Conservation (phyloP, 1,140 invertebrate species). For the Gryon sp. region DNA sequence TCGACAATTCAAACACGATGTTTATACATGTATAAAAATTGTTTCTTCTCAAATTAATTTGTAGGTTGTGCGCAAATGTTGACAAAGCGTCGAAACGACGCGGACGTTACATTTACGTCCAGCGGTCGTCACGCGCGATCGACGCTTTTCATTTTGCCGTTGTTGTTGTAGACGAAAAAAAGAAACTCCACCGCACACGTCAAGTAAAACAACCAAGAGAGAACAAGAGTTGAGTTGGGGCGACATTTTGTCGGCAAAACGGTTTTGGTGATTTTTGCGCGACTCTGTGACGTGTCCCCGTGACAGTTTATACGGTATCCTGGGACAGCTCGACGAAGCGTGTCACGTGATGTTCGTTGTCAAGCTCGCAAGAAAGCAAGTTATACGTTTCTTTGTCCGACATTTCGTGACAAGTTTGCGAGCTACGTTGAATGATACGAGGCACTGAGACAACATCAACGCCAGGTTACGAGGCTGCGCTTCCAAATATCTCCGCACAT, state of each 20-base stretch:
- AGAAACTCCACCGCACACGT: conserved; percentile 27
- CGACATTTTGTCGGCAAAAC: conserved; percentile 30
- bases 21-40: too few relatives aligned
- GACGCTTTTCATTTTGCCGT: conserved; percentile 43
- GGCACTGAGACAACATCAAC: conserved; percentile 20
- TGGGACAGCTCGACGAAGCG: conserved; percentile 36
- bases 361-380: conserved; percentile 36
- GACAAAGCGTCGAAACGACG: conserved; percentile 16
- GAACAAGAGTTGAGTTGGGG: conserved; percentile 6
- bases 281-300: conserved; percentile 20
- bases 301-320: conserved; percentile 39
- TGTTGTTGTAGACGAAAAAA: conserved; percentile 14
- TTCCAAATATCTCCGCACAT: neutral
- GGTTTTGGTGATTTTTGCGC: conserved; percentile 46
- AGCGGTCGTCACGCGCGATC: conserved; percentile 20
- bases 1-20: too few relatives aligned
- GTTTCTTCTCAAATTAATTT: conserved; percentile 1
- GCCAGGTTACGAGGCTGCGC: neutral
- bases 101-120: conserved; percentile 5
- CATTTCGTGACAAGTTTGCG: conserved; percentile 42
- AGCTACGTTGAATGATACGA: conserved; percentile 33
- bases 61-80: neutral
- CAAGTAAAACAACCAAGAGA: conserved; percentile 43
- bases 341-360: conserved; percentile 41
- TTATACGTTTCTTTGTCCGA: conserved; percentile 43